Conservation (phyloP, 2,888 invertebrate genomes). For the Patella pellucida region DNA sequence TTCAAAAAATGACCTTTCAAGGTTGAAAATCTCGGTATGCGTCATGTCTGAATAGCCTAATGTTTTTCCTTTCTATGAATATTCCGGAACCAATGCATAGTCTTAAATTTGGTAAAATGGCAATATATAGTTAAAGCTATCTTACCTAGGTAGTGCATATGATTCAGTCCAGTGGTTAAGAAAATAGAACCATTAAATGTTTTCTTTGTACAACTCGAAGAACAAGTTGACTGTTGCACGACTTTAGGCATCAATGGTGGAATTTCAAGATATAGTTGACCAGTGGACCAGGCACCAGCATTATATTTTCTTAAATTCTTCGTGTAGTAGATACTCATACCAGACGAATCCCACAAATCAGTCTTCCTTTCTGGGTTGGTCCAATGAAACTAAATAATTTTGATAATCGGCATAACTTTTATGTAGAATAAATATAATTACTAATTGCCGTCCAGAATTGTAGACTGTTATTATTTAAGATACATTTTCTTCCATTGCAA, state of each 20-base stretch:
- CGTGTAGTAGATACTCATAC: conserved; percentile 42
- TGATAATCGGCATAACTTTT: background rate
- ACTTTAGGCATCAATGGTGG: conserved; percentile 33
- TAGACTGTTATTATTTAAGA: too few species aligned
- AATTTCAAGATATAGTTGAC: conserved; percentile 42
- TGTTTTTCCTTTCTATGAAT: too few species aligned
- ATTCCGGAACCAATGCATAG: too few species aligned
- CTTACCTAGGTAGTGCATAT: conserved; percentile 39
- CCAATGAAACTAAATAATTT: conserved; percentile 45
- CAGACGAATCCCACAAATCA: conserved; percentile 41
- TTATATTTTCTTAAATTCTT: conserved; percentile 39
- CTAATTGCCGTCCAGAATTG: too few species aligned
- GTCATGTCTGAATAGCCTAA: too few species aligned
- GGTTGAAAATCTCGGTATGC: too few species aligned
- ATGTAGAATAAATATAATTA: too few species aligned
- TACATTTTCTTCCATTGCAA: too few species aligned
- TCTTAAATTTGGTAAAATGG: too few species aligned
- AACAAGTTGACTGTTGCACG: conserved; percentile 19
- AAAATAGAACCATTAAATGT: conserved; percentile 29
- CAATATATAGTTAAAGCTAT: too few species aligned
- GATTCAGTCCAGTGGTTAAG: conserved; percentile 30
- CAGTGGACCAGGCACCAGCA: conserved; percentile 41
- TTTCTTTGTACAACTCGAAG: conserved; percentile 23
- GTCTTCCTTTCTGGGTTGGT: conserved; percentile 38
- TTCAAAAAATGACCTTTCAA: too few species aligned